phyloP scores from a whole-genome alignment of 2,113 vertebrate genomes.

The Oophaga pumilio region DNA sequence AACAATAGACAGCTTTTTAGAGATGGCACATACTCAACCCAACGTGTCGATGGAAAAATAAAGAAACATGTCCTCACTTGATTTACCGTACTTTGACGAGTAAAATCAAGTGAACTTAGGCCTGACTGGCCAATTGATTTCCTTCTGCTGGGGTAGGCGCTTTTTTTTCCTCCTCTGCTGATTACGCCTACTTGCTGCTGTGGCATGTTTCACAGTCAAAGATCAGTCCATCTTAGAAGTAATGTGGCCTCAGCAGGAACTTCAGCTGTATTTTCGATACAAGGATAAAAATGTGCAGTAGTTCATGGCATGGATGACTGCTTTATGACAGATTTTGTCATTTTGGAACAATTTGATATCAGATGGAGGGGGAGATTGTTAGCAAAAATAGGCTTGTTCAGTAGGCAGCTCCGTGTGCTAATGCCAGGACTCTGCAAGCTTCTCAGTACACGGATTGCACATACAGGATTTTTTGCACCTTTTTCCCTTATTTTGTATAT shows the following conservation, averaged over 20 bases:
- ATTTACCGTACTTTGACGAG: not conserved
- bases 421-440: not conserved
- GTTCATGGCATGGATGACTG: not conserved
- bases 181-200: slow-evolving; percentile 6
- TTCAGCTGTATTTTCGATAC: not conserved
- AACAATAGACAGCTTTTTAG: slow-evolving; percentile 24
- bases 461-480: not conserved
- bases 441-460: not conserved
- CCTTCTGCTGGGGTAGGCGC: not conserved
- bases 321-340: not conserved
- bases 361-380: not conserved
- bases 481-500: not conserved
- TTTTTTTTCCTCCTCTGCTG: not conserved
- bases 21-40: slow-evolving; percentile 15
- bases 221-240: not conserved
- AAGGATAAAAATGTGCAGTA: not conserved
- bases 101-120: not conserved
- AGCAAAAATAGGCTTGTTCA: not conserved
- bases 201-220: slow-evolving; percentile 14
- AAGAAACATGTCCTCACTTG: not conserved
- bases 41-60: slow-evolving; percentile 1
- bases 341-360: not conserved
- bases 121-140: slow-evolving; percentile 27
- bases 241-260: not conserved
- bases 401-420: not conserved